Conservation (phyloP, 2,888 invertebrate genomes). For the Conus canariensis region DNA sequence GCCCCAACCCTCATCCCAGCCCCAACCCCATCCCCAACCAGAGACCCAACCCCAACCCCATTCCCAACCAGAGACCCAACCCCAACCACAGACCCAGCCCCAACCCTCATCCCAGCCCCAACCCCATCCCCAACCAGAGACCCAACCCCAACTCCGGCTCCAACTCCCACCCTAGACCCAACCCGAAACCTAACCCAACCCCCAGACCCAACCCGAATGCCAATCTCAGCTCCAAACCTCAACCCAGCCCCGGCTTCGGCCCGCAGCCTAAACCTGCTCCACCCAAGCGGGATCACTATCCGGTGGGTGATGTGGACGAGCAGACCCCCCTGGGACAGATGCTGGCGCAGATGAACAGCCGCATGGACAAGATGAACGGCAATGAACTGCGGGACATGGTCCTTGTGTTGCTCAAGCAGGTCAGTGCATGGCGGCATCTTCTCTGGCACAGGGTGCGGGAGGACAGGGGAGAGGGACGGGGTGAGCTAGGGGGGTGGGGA, state of each 20-base stretch:
- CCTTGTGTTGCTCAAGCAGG: constrained; percentile 18
- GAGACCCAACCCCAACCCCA: background rate
- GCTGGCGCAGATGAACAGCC: background rate
- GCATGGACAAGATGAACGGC: constrained; percentile 14
- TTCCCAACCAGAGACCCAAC: background rate
- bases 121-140: background rate
- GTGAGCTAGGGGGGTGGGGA: too few relatives aligned
- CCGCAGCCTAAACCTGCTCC: background rate
- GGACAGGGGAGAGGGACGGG: too few relatives aligned
- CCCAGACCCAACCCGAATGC: background rate
- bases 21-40: background rate
- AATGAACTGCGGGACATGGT: constrained; percentile 2
- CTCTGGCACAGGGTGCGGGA: background rate
- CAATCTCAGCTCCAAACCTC: background rate
- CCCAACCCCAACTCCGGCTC: background rate
- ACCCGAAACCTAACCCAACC: background rate
- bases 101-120: background rate
- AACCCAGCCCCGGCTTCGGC: background rate
- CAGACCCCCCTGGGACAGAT: background rate
- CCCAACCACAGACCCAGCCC: background rate
- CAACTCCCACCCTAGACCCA: background rate
- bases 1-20: background rate
- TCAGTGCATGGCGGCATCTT: background rate
- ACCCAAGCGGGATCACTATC: background rate
- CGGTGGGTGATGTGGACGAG: background rate